Evolutionary conservation across 1,140 invertebrate species (phyloP).

Genomic region (Megathymus violae): DNA sequence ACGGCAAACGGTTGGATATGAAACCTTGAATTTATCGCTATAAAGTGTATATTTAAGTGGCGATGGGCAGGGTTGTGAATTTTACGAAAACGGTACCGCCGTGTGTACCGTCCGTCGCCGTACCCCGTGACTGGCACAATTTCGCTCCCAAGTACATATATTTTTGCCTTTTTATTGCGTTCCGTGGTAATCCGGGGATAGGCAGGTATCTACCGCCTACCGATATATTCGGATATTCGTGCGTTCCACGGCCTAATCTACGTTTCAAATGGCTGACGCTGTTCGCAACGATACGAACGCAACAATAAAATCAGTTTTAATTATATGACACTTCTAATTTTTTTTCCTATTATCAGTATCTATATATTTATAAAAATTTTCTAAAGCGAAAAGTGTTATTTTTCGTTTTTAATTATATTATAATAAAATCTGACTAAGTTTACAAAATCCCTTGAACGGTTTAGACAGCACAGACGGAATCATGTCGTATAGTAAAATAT

Average conservation of each 20-base stretch:
- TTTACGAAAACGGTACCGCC: slow-evolving; percentile 63
- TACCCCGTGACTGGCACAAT: slow-evolving; percentile 76
- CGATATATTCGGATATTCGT: slow-evolving; percentile 34
- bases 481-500: no score
- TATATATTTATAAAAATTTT: no score
- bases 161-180: slow-evolving; percentile 74
- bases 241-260: slow-evolving; percentile 19
- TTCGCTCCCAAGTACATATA: slow-evolving; percentile 65
- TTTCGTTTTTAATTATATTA: no score
- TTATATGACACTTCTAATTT: background rate
- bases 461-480: no score
- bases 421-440: no score
- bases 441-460: no score
- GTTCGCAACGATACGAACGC: no score
- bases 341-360: no score
- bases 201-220: slow-evolving; percentile 31
- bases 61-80: slow-evolving; percentile 56
- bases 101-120: slow-evolving; percentile 50
- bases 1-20: slow-evolving; percentile 44
- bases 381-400: no score
- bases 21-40: slow-evolving; percentile 50
- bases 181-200: slow-evolving; percentile 54
- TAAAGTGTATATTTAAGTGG: slow-evolving; percentile 61
- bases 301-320: slow-evolving; percentile 6
- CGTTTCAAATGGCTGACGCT: slow-evolving; percentile 15